Evolutionary conservation across 2,113 vertebrate species (phyloP).

Genomic region (Cervus canadensis): DNA sequence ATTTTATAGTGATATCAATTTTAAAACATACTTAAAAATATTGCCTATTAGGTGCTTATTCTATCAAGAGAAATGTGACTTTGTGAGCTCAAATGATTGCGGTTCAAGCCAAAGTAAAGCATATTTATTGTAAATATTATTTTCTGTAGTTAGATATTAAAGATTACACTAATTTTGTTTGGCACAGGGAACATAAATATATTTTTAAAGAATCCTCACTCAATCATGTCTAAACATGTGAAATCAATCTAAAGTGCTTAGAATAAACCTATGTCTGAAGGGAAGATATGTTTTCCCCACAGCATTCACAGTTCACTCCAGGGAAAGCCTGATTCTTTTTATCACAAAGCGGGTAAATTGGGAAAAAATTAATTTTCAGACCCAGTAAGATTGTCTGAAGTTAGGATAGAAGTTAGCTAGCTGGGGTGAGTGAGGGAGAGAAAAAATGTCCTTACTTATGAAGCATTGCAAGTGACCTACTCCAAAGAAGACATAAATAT

Average conservation of each 20-base stretch:
- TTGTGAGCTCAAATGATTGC: neutral
- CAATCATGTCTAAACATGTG: neutral
- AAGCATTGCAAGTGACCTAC: neutral
- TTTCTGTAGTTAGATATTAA: neutral
- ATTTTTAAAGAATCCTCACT: neutral
- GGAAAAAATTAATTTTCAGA: neutral
- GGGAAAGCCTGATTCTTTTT: conserved; percentile 5
- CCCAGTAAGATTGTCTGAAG: neutral
- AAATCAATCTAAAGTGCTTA: neutral
- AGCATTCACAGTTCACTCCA: neutral
- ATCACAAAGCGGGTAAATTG: neutral
- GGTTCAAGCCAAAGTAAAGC: neutral
- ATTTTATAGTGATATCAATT: neutral
- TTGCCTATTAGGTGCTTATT: neutral
- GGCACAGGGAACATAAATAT: neutral
- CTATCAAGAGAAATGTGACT: neutral
- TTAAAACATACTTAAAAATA: neutral
- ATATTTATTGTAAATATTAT: neutral
- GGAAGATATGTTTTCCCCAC: neutral
- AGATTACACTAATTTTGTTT: neutral
- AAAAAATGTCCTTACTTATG: neutral
- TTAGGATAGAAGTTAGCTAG: neutral
- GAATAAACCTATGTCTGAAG: neutral
- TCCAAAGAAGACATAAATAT: neutral
- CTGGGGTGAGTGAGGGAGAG: neutral